Base-by-base conservation (phyloP, 1,140 invertebrate genomes). In the Drosophila kanapiae region DNA sequence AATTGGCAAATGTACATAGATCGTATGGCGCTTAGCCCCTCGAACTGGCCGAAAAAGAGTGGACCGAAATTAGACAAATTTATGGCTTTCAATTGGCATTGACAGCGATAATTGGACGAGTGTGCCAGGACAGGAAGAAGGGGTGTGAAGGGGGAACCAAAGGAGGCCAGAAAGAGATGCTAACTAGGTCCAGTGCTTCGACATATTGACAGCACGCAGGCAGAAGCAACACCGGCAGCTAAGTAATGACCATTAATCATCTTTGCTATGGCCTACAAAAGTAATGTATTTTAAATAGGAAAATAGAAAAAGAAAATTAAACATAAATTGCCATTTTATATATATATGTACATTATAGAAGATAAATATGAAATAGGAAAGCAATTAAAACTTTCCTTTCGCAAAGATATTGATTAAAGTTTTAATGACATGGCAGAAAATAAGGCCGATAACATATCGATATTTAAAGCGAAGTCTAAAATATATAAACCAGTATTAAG, bases 51-150 rank as follows among this genome's bases (percentile, higher is more conserved):
- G 14, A 53, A 40, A 37, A 40, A 23, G 40, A 43, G 38, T 61
- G 38, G 37, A 58, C 14, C 23, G 11, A 57, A n/a, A 57, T 42
- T 27, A 27, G 54, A 79, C 37, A 79, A 84, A 82, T 82, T 75
- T 84, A 84, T 80, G 76, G 80, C 80, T 82, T 82, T 84, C 76
- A 84, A 84, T 77, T 82, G 80, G 63, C 76, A 82, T 65, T 79
- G 80, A 80, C 80, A 69, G 80, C 80, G 64, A 75, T 82, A 82
- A 82, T 82, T 82, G 80, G 69, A 57, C 43, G 64, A 45, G 72
- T 75, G 75, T 75, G 71, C 38, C 71, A 45, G 38, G 37, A 40
- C 57, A 35, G 62, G 37, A 60, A n/a, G 27, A 23, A 14, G 33
- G 16, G 38, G n/a, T 35, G 38, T n/a, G 37, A 23, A n/a, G 4